These are phyloP conservation scores for Setipinna tenuifilis DNA, from an alignment of 2,797 vertebrate species.

Conservation along the genomic window DNA sequence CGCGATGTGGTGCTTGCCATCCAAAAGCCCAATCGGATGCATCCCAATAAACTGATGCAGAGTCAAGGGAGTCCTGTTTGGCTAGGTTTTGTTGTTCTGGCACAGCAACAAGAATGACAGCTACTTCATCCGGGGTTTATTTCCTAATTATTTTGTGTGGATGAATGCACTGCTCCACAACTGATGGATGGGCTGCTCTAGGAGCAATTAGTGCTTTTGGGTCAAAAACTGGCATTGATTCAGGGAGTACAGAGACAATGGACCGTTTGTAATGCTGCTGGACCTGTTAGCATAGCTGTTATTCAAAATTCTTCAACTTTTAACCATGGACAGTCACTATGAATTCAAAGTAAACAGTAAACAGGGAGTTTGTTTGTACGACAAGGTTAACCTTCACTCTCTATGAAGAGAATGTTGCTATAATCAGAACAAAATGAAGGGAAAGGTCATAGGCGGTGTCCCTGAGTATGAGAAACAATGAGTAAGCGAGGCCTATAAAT, in stretches of 20 bases:
- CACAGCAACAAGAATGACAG: not conserved
- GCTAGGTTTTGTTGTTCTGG: not conserved
- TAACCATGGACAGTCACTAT: not conserved
- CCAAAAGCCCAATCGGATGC: not conserved
- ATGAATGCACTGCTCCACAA: not conserved
- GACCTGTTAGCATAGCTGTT: not conserved
- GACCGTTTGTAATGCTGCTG: not conserved
- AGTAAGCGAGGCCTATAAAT: not conserved
- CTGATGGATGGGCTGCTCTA: not conserved
- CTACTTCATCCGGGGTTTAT: constrained; percentile 27
- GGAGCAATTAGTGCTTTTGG: not conserved
- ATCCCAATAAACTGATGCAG: constrained; percentile 29
- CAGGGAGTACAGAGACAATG: not conserved
- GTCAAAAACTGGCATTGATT: not conserved
- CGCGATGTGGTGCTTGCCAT: constrained; percentile 6
- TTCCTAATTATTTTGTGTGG: not conserved
- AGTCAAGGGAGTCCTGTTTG: not conserved
- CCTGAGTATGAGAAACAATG: not conserved
- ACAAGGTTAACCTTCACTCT: not conserved
- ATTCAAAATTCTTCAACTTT: not conserved
- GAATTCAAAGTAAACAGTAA: not conserved
- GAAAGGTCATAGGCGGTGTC: not conserved
- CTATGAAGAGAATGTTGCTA: not conserved
- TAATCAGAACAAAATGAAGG: not conserved
- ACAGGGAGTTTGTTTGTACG: too few relatives aligned